Evolutionary conservation across 2,797 vertebrate genomes (phyloP).

Genomic region (Scomberomorus guttatus): DNA sequence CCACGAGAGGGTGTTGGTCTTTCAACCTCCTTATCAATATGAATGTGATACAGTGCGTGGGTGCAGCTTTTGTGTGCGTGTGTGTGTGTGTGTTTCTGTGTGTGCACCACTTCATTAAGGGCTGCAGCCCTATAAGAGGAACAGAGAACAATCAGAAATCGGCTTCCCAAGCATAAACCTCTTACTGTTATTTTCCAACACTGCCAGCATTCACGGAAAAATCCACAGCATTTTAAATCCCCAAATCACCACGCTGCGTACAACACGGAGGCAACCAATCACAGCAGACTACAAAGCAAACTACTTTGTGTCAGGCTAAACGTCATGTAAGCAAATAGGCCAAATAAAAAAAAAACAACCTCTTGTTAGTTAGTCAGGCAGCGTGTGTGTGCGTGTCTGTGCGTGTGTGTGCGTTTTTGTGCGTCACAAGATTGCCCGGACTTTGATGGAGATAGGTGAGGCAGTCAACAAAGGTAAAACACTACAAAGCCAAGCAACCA

Average conservation of each 20-base stretch:
- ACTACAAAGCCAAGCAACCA: conserved; percentile 72
- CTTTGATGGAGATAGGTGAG: conserved; percentile 62
- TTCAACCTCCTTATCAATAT: conserved; percentile 61
- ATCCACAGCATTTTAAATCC: conserved; percentile 73
- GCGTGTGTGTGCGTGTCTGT: conserved; percentile 25
- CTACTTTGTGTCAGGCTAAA: conserved; percentile 24
- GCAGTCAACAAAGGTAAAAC: conserved; percentile 73
- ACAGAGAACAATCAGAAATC: conserved; percentile 83
- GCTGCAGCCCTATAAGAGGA: conserved; percentile 62
- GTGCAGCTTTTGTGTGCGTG: conserved; percentile 37
- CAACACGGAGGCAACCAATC: conserved; percentile 49
- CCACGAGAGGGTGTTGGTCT: conserved; percentile 55
- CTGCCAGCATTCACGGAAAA: conserved; percentile 74
- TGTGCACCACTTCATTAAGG: conserved; percentile 63
- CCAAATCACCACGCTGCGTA: conserved; percentile 60
- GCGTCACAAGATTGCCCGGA: conserved; percentile 55
- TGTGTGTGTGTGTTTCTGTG: conserved; percentile 30
- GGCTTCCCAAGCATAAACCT: conserved; percentile 79
- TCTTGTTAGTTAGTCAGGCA: neutral
- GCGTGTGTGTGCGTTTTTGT: conserved; percentile 37
- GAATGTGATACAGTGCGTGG: conserved; percentile 41
- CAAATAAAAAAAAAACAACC: conserved; percentile 42
- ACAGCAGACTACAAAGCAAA: conserved; percentile 42
- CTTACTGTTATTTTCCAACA: conserved; percentile 82
- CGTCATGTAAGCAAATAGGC: conserved; percentile 29